Base-by-base conservation (phyloP, 2,797 vertebrate genomes). In the Onychomys leucogaster region DNA sequence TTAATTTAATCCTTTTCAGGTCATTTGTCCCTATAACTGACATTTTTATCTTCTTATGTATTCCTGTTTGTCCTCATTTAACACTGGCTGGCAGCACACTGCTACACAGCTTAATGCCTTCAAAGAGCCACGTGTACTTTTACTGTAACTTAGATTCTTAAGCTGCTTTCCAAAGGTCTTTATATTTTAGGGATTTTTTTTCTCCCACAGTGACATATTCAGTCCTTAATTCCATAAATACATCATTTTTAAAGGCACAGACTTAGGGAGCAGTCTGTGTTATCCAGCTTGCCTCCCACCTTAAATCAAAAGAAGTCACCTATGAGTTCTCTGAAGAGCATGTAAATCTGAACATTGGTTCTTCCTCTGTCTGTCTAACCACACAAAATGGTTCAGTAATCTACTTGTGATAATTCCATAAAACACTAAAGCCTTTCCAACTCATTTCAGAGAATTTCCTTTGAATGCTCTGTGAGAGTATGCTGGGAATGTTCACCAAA, bases 1-100 rank as follows among this genome's bases (percentile, higher is more conserved):
- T 92, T 96, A 93, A 96, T 57, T 80, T 87, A 95, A 96, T 89
- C 27, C 73, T 6, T 21, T 92, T 81, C 61, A 92, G 89, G 59
- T 34, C 14, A 89, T 84, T 87, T 92, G 80, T 73, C 80, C 69
- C 93, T 46, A 0, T 77, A 75, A 84, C 57, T 59, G 34, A 12
- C 65, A 75, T 94, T 80, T 95, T 97, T 94, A 97, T 88, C 32
- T 86, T 57, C 32, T 81, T 77, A 61, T 77, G 55, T 65, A 55
- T 63, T 84, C 90, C 57, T 90, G n/a, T 25, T 80, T 92, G 71
- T 89, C 69, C 80, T n/a, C 17, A 27, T 91, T 95, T 94, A 52
- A 76, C 32, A 59, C 34, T 57, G 83, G 9, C 46, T 85, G 75
- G 82, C 32, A 87, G 77, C 34, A 80, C 46, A 82, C 17, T 77